phyloP scores from a whole-genome alignment of 30 jellyfish, hydroid and myxozoan genomes.

The Cassiopea xamachana region DNA sequence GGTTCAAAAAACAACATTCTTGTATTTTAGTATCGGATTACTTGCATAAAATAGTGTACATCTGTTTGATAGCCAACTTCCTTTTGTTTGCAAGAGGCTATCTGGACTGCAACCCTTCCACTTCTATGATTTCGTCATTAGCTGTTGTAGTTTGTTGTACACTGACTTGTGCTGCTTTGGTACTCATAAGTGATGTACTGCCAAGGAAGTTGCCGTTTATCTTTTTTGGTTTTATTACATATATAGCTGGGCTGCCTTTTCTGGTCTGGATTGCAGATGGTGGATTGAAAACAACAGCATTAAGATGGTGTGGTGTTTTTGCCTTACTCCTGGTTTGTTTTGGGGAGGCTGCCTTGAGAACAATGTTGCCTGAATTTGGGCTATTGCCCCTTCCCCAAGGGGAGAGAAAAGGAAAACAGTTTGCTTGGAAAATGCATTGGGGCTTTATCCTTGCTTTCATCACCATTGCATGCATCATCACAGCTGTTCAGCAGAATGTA shows the following conservation, averaged over 20 bases:
- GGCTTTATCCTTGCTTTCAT: constrained; percentile 57
- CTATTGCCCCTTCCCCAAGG: constrained; percentile 21
- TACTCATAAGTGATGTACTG: constrained; percentile 23
- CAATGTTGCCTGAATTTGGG: constrained; percentile 66
- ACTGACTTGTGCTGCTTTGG: constrained; percentile 45
- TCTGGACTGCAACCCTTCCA: constrained; percentile 38
- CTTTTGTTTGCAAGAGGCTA: constrained; percentile 61
- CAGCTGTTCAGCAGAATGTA: constrained; percentile 79
- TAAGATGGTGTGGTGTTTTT: constrained; percentile 35
- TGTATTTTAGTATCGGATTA: constrained; percentile 77
- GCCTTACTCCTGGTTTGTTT: constrained; percentile 63
- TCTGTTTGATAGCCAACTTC: constrained; percentile 69
- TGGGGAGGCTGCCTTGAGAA: constrained; percentile 83
- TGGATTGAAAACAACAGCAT: not conserved
- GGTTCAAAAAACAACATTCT: constrained; percentile 18
- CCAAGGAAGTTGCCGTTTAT: constrained; percentile 29
- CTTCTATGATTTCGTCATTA: constrained; percentile 44
- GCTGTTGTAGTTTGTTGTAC: constrained; percentile 48
- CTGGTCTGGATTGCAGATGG: constrained; percentile 1
- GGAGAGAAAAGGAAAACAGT: constrained; percentile 30
- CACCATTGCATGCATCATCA: constrained; percentile 33
- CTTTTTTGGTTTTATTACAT: constrained; percentile 57
- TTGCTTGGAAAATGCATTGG: constrained; percentile 73
- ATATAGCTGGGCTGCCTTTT: constrained; percentile 31
- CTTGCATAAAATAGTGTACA: constrained; percentile 77